These are phyloP conservation scores for Crypturellus undulatus DNA, from an alignment of 2,113 vertebrate species.

Conservation along the genomic window DNA sequence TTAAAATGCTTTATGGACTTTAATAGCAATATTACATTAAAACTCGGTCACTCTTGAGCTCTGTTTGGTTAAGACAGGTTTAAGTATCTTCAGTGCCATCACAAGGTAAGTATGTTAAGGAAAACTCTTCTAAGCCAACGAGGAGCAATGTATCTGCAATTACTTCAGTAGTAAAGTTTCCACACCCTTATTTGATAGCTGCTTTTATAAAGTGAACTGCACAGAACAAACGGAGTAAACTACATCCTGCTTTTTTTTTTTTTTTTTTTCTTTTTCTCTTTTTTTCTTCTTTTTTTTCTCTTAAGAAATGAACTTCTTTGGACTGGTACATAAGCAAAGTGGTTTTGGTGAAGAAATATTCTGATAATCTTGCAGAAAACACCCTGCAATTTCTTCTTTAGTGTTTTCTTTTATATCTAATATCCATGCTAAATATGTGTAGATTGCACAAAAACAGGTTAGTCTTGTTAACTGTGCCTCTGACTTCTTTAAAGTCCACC, in stretches of 20 bases:
- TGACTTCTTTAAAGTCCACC: conserved; percentile 71
- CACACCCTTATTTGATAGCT: not conserved
- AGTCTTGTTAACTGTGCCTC: conserved; percentile 83
- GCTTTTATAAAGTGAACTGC: conserved; percentile 27
- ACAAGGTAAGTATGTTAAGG: conserved; percentile 85
- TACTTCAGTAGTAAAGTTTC: conserved; percentile 49
- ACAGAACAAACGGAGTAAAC: conserved; percentile 65
- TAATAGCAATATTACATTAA: conserved; percentile 57
- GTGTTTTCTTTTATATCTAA: conserved; percentile 67
- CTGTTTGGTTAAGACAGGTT: conserved; percentile 72
- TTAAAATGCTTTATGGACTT: conserved; percentile 82
- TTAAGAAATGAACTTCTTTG: conserved; percentile 8
- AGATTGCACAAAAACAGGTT: conserved; percentile 80
- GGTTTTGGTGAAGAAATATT: conserved; percentile 74
- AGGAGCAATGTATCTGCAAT: conserved; percentile 42
- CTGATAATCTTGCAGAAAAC: conserved; percentile 70
- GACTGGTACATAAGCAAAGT: conserved; percentile 51
- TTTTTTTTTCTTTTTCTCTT: not conserved
- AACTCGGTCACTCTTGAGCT: conserved; percentile 71
- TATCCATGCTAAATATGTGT: conserved; percentile 73
- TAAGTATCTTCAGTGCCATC: conserved; percentile 73
- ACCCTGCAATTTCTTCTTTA: conserved; percentile 56
- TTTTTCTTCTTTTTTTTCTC: not conserved
- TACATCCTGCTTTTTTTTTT: not conserved
- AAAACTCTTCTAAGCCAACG: conserved; percentile 15